Base-by-base conservation (phyloP, 2,888 invertebrate genomes). In the Brachycybe producta region DNA sequence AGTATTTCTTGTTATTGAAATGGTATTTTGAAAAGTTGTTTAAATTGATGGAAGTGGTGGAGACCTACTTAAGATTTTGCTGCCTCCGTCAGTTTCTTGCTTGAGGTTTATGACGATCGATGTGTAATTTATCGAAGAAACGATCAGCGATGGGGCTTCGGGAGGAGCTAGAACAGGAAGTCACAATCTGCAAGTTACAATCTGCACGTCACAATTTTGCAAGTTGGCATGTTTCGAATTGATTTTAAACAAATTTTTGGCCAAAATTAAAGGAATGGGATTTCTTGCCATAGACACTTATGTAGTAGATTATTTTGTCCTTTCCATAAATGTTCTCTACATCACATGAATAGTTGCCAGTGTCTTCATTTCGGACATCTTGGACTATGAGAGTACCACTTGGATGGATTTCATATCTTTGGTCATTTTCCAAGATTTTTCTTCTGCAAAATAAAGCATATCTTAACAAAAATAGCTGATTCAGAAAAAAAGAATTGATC, bases 261-360 rank as follows among this genome's bases (percentile, higher is more conserved):
- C n/a, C n/a, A n/a, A n/a, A n/a, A n/a, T n/a, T n/a, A n/a, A n/a
- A n/a, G n/a, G n/a, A n/a, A n/a, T n/a, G n/a, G n/a, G n/a, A n/a
- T n/a, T 5, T 21, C 32, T 41, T 27, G 41, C 78, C 73, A 61
- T 81, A 73, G 21, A 82, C 80, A 50, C 75, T 70, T 57, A 88
- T 69, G 48, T 78, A 76, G 70, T 84, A 85, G 53, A 77, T 75
- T 52, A 82, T 80, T 60, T 81, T 79, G 65, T 87, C 87, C 60
- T 79, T 79, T 23, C 87, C 88, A 68, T 82, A 82, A 47, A 79
- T 73, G 70, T 88, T 88, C 62, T 81, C 81, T 2, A 84, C 86
- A 45, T 79, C 71, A 65, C 90, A 90, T 23, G 81, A 80, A 69
- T 88, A 90, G 41, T 84, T 76, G 0, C 86, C 88, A 19, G 86